Conservation (phyloP, 2,888 invertebrate species). For the Thymelicus acteon region DNA sequence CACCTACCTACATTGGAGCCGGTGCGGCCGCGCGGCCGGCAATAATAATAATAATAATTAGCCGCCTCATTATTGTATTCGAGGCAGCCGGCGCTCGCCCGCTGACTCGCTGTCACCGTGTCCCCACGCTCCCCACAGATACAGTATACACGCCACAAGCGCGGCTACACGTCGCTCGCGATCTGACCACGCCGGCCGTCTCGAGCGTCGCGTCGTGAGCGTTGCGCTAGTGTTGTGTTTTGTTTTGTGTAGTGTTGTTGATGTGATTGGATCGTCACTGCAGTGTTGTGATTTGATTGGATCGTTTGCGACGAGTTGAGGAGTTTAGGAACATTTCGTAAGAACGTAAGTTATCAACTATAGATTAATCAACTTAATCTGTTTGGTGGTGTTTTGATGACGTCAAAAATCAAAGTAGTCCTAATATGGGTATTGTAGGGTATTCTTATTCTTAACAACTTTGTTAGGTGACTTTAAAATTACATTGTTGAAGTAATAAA, state of each 20-base stretch:
- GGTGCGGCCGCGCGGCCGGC: slow-evolving; percentile 60
- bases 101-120: slow-evolving; percentile 24
- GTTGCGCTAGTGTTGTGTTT: slow-evolving; percentile 28
- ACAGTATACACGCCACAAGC: slow-evolving; percentile 28
- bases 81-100: slow-evolving; percentile 45
- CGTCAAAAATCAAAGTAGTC: no score
- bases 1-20: slow-evolving; percentile 62
- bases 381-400: no score
- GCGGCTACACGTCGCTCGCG: slow-evolving; percentile 53
- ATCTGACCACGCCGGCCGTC: slow-evolving; percentile 51
- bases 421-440: no score
- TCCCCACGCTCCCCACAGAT: slow-evolving; percentile 54
- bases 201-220: slow-evolving; percentile 47
- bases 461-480: no score
- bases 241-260: slow-evolving; percentile 47
- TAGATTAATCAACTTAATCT: no score
- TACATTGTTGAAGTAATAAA: no score
- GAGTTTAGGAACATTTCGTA: not conserved
- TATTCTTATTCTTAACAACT: no score
- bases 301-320: slow-evolving; percentile 51
- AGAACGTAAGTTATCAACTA: no score
- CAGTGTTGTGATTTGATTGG: slow-evolving; percentile 54
- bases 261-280: slow-evolving; percentile 55
- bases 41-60: slow-evolving; percentile 81
- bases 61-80: slow-evolving; percentile 71